Conservation (phyloP, 2,888 invertebrate species). For the Melieria crassipennis region DNA sequence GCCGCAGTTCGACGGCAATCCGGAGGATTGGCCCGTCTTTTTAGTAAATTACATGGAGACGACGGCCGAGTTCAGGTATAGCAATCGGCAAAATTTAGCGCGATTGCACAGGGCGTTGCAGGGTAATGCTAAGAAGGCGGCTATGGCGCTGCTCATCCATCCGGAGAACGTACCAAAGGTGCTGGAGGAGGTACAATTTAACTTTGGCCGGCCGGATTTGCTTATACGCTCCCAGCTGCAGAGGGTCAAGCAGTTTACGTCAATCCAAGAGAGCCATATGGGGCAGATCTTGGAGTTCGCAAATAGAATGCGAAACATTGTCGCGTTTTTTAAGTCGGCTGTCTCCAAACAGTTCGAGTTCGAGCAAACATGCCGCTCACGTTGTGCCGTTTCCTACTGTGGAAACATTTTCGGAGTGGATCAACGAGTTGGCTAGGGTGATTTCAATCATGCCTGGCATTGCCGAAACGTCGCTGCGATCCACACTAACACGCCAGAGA, state of each 20-base stretch:
- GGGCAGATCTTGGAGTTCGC: no score
- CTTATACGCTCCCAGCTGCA: constrained; percentile 29
- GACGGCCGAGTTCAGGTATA: constrained; percentile 27
- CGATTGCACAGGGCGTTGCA: constrained; percentile 22
- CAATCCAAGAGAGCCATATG: no score
- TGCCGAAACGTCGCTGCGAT: not conserved
- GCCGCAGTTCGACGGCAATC: not conserved
- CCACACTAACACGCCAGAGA: no score
- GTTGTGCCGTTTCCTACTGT: constrained; percentile 25
- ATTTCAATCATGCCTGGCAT: constrained; percentile 23
- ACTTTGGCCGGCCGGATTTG: constrained; percentile 33
- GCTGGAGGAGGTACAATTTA: constrained; percentile 34
- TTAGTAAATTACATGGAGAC: constrained; percentile 20
- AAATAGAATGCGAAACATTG: no score
- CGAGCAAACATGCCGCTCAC: constrained; percentile 26
- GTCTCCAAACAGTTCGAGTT: constrained; percentile 38
- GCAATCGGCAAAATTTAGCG: constrained; percentile 35
- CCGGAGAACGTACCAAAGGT: constrained; percentile 34
- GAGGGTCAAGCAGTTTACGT: constrained; percentile 22
- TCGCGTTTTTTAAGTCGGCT: no score
- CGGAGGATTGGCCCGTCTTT: not conserved
- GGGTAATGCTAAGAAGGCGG: constrained; percentile 3
- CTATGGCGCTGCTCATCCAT: constrained; percentile 26
- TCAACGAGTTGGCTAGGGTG: constrained; percentile 26
- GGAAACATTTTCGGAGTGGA: constrained; percentile 31